Conservation (phyloP, 2,797 vertebrate species). For the Falco rusticolus region DNA sequence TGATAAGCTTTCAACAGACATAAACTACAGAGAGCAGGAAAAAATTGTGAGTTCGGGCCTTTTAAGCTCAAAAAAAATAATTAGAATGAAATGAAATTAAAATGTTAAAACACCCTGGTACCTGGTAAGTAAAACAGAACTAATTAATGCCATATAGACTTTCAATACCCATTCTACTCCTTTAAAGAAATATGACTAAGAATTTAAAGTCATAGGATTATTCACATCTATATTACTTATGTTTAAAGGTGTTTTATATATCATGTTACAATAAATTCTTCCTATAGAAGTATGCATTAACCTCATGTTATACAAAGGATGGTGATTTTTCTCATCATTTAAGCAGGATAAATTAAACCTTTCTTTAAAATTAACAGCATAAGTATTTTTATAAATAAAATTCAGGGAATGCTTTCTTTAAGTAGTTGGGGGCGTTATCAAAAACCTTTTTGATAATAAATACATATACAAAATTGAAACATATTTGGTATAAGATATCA, state of each 20-base stretch:
- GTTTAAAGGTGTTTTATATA: background rate
- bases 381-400: background rate
- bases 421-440: rapidly evolving
- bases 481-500: background rate
- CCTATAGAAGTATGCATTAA: background rate
- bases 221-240: background rate
- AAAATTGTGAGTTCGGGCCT: background rate
- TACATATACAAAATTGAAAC: background rate
- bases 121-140: background rate
- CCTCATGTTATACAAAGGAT: background rate
- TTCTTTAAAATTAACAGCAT: background rate
- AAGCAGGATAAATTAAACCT: background rate
- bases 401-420: background rate
- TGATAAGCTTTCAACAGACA: background rate
- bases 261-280: background rate
- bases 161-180: background rate
- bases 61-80: background rate
- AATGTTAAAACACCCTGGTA: background rate
- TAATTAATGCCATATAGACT: background rate
- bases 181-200: background rate
- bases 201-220: background rate
- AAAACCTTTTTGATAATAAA: background rate
- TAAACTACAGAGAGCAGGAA: background rate
- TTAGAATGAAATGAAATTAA: background rate
- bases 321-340: background rate